A percentile compares a stretch with the other conserved stretches of the same genome.
Evolutionary conservation across 1,140 invertebrate species (phyloP).

Genomic region (Drosophila leontia): DNA sequence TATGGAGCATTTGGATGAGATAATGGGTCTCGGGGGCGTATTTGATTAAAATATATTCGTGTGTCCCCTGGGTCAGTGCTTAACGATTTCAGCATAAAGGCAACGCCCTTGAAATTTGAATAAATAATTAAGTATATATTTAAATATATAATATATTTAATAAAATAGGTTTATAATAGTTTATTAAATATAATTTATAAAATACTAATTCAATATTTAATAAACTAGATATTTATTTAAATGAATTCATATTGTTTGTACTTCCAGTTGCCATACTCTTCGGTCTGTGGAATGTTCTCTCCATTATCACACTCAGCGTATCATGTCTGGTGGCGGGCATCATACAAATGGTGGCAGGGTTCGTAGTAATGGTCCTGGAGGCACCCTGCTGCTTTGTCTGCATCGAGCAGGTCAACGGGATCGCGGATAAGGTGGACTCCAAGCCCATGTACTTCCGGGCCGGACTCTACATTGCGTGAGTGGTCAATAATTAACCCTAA

Average conservation of each 20-base stretch:
- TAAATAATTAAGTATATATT: neutral
- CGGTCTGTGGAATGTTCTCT: slow-evolving; percentile 91
- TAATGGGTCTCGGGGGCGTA: slow-evolving; percentile 50
- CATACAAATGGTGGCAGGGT: slow-evolving; percentile 95
- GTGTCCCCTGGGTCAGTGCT: slow-evolving; percentile 9
- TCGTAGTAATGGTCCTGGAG: slow-evolving; percentile 94
- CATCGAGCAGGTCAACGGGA: slow-evolving; percentile 94
- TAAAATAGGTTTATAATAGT: no score
- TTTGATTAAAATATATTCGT: slow-evolving; percentile 6
- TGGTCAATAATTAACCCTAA: slow-evolving; percentile 55
- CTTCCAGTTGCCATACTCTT: slow-evolving; percentile 94
- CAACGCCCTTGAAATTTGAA: slow-evolving; percentile 13
- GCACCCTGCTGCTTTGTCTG: slow-evolving; percentile 98
- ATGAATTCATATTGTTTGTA: neutral
- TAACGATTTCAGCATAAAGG: neutral
- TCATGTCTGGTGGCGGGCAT: slow-evolving; percentile 92
- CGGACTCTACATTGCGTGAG: slow-evolving; percentile 93
- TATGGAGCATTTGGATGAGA: slow-evolving; percentile 7
- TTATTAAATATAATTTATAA: no score
- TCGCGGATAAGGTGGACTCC: slow-evolving; percentile 92
- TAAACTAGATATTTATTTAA: neutral
- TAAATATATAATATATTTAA: no score
- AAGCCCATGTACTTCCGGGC: slow-evolving; percentile 96
- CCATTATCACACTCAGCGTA: slow-evolving; percentile 89
- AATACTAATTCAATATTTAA: no score